Percentiles rank a stretch among this genome's conserved stretches.
Evolutionary conservation across 2,113 vertebrate species (phyloP).

Genomic region (Cariama cristata): DNA sequence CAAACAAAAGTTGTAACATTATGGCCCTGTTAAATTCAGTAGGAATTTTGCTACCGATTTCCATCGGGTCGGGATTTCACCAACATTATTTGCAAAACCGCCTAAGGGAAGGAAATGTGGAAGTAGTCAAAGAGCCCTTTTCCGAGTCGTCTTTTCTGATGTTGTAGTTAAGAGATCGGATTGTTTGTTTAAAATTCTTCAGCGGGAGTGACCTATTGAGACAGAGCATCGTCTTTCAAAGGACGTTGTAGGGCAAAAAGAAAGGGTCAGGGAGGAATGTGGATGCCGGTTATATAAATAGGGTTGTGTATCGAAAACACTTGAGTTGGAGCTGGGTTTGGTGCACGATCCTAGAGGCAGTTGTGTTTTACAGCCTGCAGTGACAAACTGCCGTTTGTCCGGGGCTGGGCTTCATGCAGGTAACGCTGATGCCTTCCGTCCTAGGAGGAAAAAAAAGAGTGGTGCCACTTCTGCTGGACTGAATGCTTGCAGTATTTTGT

Average conservation of each 20-base stretch:
- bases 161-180: not conserved
- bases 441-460: not conserved
- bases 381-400: not conserved
- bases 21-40: not conserved
- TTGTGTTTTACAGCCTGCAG: not conserved
- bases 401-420: not conserved
- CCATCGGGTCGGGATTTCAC: not conserved
- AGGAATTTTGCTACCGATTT: not conserved
- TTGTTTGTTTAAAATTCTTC: constrained; percentile 48
- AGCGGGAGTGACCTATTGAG: not conserved
- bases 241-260: not conserved
- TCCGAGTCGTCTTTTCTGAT: not conserved
- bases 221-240: not conserved
- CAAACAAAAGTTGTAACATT: not conserved
- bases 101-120: constrained; percentile 3
- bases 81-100: not conserved
- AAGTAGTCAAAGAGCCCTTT: not conserved
- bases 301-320: not conserved
- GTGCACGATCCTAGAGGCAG: not conserved
- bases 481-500: constrained; percentile 50
- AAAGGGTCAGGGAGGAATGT: not conserved
- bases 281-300: constrained; percentile 1
- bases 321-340: not conserved
- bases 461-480: constrained; percentile 36
- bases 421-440: not conserved